These are phyloP conservation scores for Acleris emargana DNA, from an alignment of 2,888 invertebrate genomes.

Conservation along the genomic window DNA sequence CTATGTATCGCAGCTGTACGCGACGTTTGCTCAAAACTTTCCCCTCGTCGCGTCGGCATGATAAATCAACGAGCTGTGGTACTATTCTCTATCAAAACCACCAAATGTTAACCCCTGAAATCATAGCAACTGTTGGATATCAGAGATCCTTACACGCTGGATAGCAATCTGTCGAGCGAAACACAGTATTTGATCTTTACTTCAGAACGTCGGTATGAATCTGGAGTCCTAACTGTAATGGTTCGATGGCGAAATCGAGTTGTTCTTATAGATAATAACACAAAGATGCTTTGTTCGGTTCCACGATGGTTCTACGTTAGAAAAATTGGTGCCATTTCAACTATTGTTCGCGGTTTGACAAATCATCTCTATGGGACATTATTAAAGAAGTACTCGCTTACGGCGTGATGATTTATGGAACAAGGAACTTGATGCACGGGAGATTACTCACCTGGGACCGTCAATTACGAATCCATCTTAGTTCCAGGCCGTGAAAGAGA, in stretches of 20 bases:
- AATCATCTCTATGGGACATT: constrained; percentile 32
- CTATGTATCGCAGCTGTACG: constrained; percentile 44
- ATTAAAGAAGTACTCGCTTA: constrained; percentile 12
- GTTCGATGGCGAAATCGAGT: neutral
- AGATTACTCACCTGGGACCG: neutral
- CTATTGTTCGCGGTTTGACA: constrained; percentile 48
- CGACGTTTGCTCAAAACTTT: constrained; percentile 48
- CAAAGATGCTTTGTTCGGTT: constrained; percentile 49
- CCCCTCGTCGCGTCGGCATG: constrained; percentile 51
- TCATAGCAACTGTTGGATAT: too few relatives aligned
- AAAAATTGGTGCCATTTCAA: constrained; percentile 50
- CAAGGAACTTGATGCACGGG: neutral
- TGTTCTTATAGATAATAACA: neutral
- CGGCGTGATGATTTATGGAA: constrained; percentile 7
- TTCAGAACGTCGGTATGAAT: too few relatives aligned
- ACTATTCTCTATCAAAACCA: too few relatives aligned
- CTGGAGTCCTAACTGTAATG: too few relatives aligned
- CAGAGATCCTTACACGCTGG: too few relatives aligned
- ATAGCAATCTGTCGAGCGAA: too few relatives aligned
- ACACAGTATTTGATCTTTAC: too few relatives aligned
- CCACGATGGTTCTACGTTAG: constrained; percentile 49
- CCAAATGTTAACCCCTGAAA: too few relatives aligned
- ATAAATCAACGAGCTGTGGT: constrained; percentile 51
- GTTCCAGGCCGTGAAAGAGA: too few relatives aligned
- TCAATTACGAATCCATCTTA: too few relatives aligned